Percentiles rank a stretch among this genome's conserved stretches.
These are phyloP conservation scores for Asteroscopus sphinx DNA, from an alignment of 2,888 invertebrate genomes.

Conservation along the genomic window DNA sequence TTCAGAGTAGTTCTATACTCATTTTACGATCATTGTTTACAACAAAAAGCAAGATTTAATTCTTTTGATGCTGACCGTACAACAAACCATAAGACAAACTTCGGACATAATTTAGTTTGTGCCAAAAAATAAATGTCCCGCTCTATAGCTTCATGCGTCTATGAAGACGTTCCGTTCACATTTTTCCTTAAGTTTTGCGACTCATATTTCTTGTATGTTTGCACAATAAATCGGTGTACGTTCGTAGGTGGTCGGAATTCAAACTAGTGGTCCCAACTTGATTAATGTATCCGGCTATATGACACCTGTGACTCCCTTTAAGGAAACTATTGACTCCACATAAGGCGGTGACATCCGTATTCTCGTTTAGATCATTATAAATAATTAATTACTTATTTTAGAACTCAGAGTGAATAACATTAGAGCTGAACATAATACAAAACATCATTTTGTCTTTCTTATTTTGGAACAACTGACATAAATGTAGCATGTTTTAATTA, in stretches of 20 bases:
- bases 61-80: too few species aligned
- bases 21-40: too few species aligned
- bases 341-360: constrained; percentile 51
- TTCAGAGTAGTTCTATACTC: background rate
- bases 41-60: too few species aligned
- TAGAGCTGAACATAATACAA: too few species aligned
- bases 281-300: constrained; percentile 69
- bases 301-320: constrained; percentile 63
- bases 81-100: constrained; percentile 1
- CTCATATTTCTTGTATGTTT: constrained; percentile 25
- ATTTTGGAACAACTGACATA: too few species aligned
- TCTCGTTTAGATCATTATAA: constrained; percentile 17
- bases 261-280: constrained; percentile 55
- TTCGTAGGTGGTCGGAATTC: constrained; percentile 63
- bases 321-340: constrained; percentile 57
- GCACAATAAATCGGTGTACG: constrained; percentile 37
- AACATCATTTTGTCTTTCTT: too few species aligned
- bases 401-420: background rate
- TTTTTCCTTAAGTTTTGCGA: constrained; percentile 20
- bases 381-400: constrained; percentile 32
- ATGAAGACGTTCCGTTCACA: constrained; percentile 2
- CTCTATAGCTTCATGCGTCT: background rate
- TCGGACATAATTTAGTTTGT: background rate
- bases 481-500: too few species aligned
- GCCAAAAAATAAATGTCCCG: constrained; percentile 1